These are phyloP conservation scores for Drosophila rubida DNA, from an alignment of 2,888 invertebrate species.

Conservation along the genomic window DNA sequence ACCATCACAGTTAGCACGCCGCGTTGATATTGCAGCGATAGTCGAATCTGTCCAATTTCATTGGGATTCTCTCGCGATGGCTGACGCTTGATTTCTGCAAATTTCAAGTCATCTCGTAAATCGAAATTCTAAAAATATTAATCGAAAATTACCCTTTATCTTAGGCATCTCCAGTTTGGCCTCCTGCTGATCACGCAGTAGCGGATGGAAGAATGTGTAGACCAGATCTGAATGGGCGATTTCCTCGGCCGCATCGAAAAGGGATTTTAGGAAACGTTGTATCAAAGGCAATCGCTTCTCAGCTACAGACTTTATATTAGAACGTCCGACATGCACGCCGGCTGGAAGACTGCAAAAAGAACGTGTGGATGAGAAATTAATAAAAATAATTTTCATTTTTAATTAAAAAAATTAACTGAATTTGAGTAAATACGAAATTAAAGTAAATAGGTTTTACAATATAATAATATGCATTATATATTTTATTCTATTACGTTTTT, in stretches of 20 bases:
- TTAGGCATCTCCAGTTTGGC: conserved; percentile 92
- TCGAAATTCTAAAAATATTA: background rate
- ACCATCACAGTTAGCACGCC: conserved; percentile 92
- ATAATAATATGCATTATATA: no score
- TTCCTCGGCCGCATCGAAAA: conserved; percentile 95
- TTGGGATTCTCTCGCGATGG: conserved; percentile 83
- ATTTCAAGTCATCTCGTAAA: background rate
- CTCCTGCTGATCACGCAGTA: conserved; percentile 96
- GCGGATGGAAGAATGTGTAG: conserved; percentile 99
- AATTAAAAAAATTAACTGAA: no score
- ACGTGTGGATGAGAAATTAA: no score
- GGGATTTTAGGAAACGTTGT: conserved; percentile 93
- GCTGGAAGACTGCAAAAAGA: conserved; percentile 87
- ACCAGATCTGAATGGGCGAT: conserved; percentile 98
- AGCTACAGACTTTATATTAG: conserved; percentile 97
- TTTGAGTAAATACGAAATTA: no score
- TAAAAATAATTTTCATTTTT: background rate
- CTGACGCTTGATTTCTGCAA: conserved; percentile 77
- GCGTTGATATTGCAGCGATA: conserved; percentile 91
- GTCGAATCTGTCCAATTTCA: conserved; percentile 90
- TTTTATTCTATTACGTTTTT: no score
- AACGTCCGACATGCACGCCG: conserved; percentile 94
- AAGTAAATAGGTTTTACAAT: no score
- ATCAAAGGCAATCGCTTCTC: conserved; percentile 96
- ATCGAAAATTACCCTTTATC: conserved; percentile 88